phyloP scores from a whole-genome alignment of 2,888 invertebrate genomes.

The Rhagonycha lutea region DNA sequence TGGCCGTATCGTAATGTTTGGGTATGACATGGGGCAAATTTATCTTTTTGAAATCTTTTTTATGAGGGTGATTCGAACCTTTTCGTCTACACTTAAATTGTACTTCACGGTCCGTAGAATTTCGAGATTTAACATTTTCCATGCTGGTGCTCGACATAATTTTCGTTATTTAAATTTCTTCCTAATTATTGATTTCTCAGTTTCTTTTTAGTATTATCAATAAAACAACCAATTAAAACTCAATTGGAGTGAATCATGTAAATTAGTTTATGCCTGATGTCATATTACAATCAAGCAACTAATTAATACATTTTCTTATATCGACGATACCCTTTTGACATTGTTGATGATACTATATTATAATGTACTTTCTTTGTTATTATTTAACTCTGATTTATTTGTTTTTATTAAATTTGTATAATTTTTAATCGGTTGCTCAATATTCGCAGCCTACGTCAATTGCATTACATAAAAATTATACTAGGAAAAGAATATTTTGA shows the following conservation, averaged over 20 bases:
- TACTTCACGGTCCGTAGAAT: neutral
- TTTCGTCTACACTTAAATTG: neutral
- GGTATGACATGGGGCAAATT: conserved; percentile 51
- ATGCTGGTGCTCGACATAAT: neutral
- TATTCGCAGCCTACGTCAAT: neutral
- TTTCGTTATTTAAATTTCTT: neutral
- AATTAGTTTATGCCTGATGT: conserved; percentile 15
- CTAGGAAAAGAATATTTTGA: neutral
- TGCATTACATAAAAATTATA: neutral
- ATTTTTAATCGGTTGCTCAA: neutral
- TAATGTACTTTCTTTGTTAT: conserved; percentile 21
- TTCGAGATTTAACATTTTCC: neutral
- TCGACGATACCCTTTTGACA: conserved; percentile 26
- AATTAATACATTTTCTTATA: conserved; percentile 10
- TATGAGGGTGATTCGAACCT: conserved; percentile 41
- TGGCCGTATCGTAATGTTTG: conserved; percentile 46
- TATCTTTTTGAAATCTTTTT: conserved; percentile 49
- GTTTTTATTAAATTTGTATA: neutral
- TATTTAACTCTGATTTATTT: conserved; percentile 5
- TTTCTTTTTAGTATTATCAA: neutral
- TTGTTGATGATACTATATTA: neutral
- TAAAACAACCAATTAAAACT: conserved; percentile 13
- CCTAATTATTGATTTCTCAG: neutral
- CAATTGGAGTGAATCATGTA: conserved; percentile 17
- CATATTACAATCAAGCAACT: conserved; percentile 9